Conservation (phyloP, 2,888 invertebrate genomes). For the Vannuccia rotundouncinata region DNA sequence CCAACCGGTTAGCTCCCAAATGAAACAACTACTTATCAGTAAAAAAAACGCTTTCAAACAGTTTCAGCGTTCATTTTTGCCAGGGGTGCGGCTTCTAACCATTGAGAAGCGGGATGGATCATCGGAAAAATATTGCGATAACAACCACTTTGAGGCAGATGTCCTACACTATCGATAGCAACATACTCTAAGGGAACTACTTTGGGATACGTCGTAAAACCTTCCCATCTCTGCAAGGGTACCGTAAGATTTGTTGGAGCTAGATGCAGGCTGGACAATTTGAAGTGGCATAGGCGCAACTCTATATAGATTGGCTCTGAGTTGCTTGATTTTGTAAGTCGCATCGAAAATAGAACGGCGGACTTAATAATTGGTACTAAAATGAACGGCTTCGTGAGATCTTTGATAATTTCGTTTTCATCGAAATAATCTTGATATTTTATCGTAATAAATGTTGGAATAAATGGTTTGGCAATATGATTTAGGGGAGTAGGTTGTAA, state of each 20-base stretch:
- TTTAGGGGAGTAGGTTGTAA: not conserved
- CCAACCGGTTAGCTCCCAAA: no score
- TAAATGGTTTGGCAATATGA: not conserved
- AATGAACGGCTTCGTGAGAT: not conserved
- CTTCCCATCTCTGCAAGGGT: not conserved
- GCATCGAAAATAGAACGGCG: not conserved
- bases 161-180: not conserved
- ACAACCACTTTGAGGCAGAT: not conserved
- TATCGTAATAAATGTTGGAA: not conserved
- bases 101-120: not conserved
- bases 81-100: not conserved
- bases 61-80: not conserved
- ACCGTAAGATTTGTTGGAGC: not conserved
- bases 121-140: not conserved
- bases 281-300: not conserved
- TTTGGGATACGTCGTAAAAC: not conserved
- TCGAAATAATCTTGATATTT: not conserved
- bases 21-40: not conserved
- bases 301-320: not conserved
- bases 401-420: not conserved
- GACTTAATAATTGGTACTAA: not conserved
- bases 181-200: not conserved
- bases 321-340: not conserved
- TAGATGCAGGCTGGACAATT: not conserved
- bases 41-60: no score